Conservation (phyloP, 2,888 invertebrate species). For the Leptopilina drosophilae region DNA sequence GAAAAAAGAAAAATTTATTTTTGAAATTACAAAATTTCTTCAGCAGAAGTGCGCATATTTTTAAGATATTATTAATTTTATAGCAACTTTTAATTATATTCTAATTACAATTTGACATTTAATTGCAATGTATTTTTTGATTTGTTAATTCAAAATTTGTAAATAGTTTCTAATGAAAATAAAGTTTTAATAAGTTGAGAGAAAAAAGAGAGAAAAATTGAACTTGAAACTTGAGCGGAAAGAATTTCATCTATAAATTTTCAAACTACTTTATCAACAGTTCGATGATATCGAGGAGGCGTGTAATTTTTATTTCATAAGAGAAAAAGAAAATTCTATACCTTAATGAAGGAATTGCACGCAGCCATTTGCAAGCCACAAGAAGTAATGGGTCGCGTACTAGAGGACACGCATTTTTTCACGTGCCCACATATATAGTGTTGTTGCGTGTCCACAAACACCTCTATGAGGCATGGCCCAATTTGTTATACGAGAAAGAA, state of each 20-base stretch:
- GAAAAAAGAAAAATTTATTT: no score
- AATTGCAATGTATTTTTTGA: no score
- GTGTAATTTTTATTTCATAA: background rate
- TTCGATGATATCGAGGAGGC: slow-evolving; percentile 6
- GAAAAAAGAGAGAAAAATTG: no score
- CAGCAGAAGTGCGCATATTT: no score
- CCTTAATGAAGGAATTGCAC: slow-evolving; percentile 67
- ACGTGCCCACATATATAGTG: slow-evolving; percentile 49
- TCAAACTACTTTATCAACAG: background rate
- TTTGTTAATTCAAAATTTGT: no score
- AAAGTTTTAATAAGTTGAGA: no score
- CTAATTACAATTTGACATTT: no score
- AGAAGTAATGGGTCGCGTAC: slow-evolving; percentile 66
- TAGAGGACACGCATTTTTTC: slow-evolving; percentile 60
- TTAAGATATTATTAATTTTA: no score
- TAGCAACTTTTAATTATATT: no score
- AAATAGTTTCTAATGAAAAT: no score
- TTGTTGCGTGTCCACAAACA: slow-evolving; percentile 55
- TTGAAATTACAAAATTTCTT: no score
- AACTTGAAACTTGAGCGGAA: no score
- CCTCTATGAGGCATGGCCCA: slow-evolving; percentile 69
- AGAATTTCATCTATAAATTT: background rate
- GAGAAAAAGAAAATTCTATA: slow-evolving; percentile 3
- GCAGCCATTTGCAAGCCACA: slow-evolving; percentile 66
- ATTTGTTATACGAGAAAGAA: slow-evolving; percentile 65